These are phyloP conservation scores for Leuciscus idus DNA, from an alignment of 2,113 vertebrate species.

Conservation along the genomic window DNA sequence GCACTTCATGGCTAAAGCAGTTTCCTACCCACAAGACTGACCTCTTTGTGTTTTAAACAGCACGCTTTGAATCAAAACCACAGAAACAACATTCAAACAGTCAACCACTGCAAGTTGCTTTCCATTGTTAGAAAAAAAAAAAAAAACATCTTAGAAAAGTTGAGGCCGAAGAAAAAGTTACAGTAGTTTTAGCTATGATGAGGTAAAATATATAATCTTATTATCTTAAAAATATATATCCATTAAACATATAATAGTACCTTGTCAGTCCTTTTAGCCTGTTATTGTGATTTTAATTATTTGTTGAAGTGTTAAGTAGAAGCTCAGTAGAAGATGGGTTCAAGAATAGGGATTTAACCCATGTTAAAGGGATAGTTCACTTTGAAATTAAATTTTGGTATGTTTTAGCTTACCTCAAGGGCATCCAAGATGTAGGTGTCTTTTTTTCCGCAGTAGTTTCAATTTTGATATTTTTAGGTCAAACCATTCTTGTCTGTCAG, in stretches of 20 bases:
- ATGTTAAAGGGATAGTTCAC: too few relatives aligned
- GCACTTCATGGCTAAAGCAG: neutral
- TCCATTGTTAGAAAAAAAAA: neutral
- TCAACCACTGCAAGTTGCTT: neutral
- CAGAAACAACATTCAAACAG: neutral
- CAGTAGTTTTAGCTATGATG: neutral
- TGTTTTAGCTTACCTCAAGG: too few relatives aligned
- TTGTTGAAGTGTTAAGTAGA: neutral
- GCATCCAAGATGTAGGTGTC: too few relatives aligned
- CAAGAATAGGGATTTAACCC: neutral
- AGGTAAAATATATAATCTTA: neutral
- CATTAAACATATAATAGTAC: neutral
- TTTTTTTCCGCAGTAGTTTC: too few relatives aligned
- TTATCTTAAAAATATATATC: neutral
- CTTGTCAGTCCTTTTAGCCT: too few relatives aligned
- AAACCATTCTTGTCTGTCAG: too few relatives aligned
- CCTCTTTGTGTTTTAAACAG: neutral
- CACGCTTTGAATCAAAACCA: neutral
- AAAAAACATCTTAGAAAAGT: neutral
- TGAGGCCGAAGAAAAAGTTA: neutral
- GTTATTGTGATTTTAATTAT: too few relatives aligned
- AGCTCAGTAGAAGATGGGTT: neutral
- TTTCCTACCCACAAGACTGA: neutral
- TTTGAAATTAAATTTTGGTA: too few relatives aligned
- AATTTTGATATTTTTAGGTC: too few relatives aligned